Base-by-base conservation (phyloP, 2,797 vertebrate genomes). In the Tiaroga cobitis region DNA sequence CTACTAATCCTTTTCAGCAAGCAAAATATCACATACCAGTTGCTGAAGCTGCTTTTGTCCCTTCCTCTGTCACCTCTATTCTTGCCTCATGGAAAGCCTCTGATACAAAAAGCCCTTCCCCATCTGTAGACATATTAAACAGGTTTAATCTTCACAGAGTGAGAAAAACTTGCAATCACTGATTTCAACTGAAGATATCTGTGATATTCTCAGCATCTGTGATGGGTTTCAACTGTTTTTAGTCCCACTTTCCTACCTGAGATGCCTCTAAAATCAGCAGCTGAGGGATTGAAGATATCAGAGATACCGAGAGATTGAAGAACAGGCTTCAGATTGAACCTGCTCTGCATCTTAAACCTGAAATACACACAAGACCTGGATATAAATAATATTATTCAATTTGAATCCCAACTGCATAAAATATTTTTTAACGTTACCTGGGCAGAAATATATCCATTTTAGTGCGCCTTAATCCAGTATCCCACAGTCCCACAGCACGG, bases 361-460 rank as follows among this genome's bases (percentile, higher is more conserved):
- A 24, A 85, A 90, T 85, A 41, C 46, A 86, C 34, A 39, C 67
- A 87, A 8, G 83, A 0, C 54, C 49, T 34, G 16, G 37, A n/a
- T 56, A 18, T 75, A n/a, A 54, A 16, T 49, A 49, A 49, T 46
- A 29, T 19, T 2, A 59, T 4, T 34, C 1, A 39, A 13, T n/a
- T 29, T 15, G 3, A 74, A 43, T 15, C 6, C 19, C 46, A 18
- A 37, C 11, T 26, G 59, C 8, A 43, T 18, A 3, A 63, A 21
- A 24, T 21, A 3, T 83, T 32, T 32, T 7, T 34, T 65, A 16
- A n/a, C 10, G 32, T 92, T 84, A 98, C 97, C 97, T 97, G 32
- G 98, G 97, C 3, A 99, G 92, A 89, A 98, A 97, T 83, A 98
- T 82, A 61, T 98, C 96, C 96, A 97, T 97, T 90, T 96, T 97